Percentiles rank a stretch among this genome's conserved stretches.
phyloP scores from a whole-genome alignment of 2,888 invertebrate genomes.

The Agrochola lychnidis region DNA sequence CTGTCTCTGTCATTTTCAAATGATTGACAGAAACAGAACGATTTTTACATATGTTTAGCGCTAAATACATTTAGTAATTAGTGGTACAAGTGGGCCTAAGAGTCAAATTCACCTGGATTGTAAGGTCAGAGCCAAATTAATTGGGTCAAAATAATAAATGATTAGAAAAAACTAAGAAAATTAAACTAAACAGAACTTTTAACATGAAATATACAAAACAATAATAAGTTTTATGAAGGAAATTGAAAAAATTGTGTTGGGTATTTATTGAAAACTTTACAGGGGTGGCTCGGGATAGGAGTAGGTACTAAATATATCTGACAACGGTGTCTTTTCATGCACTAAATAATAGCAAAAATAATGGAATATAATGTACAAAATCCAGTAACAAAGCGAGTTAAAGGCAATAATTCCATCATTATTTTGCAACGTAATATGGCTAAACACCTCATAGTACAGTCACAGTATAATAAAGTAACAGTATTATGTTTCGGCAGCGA shows the following conservation, averaged over 20 bases:
- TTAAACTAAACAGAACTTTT: neutral
- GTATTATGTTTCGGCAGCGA: too few species aligned
- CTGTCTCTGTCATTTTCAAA: neutral
- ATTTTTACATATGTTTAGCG: neutral
- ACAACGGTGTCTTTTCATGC: neutral
- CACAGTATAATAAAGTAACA: too few species aligned
- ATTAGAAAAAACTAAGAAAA: too few species aligned
- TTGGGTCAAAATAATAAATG: too few species aligned
- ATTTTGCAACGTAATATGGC: neutral
- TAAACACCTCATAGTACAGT: too few species aligned
- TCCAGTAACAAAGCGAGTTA: neutral
- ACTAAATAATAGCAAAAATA: constrained; percentile 1
- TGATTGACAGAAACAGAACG: neutral
- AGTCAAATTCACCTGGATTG: neutral
- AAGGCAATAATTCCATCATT: neutral
- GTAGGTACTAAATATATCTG: neutral
- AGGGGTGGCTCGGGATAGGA: neutral
- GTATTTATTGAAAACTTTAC: neutral
- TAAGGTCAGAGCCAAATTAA: neutral
- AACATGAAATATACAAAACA: neutral
- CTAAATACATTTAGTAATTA: neutral
- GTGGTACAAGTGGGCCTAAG: neutral
- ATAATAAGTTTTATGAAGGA: neutral
- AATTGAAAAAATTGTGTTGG: neutral
- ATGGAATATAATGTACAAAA: neutral